Evolutionary conservation across 2,113 vertebrate species (phyloP), one percentile per base, ranked within the genome.

Genomic region (Paraplagusia blochii): DNA sequence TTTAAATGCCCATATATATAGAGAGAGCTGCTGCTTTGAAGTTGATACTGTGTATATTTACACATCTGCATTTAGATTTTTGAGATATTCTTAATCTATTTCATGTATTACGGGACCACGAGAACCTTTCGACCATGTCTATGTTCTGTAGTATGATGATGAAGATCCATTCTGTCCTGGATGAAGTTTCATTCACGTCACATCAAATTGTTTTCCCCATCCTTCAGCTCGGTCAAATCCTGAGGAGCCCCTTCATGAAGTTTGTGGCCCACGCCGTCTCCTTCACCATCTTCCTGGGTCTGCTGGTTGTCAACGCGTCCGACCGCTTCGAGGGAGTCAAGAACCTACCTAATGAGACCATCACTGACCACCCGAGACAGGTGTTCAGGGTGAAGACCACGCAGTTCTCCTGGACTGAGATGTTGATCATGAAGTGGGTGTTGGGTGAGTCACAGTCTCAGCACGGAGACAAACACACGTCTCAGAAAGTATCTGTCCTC

Each of bases 391-490:
- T 98, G 69, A 98, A 98, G 90, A 98, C 96, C 50, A 98, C 96
- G 3, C 94, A 95, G 82, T 98, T 98, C 87, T 96, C 96, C 33
- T 98, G 95, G 95, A 98, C 95, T 1, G 95, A 98, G 85, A 78
- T 98, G 88, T 87, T 98, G 80, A 98, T 98, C 87, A 97, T 98
- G 94, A 97, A 97, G 73, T 98, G 96, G 95, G 94, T 98, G 38
- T 66, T 98, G 76, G 96, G 96, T 97, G 89, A 96, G 94, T 78
- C 0, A 2, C 34, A 7, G 34, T 49, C 18, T 51, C 3, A 29
- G 6, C 3, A 29, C 22, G 2, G 22, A 4, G 22, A 4, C 6
- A 29, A 29, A 29, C 2, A 29, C 22, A 29, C 6, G 6, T 29
- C 6, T 29, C n/a, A n/a, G n/a, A 29, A 29, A 29, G 22, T 29